These are phyloP conservation scores for Dendrocincla fuliginosa DNA, from an alignment of 2,797 vertebrate species.

Conservation along the genomic window DNA sequence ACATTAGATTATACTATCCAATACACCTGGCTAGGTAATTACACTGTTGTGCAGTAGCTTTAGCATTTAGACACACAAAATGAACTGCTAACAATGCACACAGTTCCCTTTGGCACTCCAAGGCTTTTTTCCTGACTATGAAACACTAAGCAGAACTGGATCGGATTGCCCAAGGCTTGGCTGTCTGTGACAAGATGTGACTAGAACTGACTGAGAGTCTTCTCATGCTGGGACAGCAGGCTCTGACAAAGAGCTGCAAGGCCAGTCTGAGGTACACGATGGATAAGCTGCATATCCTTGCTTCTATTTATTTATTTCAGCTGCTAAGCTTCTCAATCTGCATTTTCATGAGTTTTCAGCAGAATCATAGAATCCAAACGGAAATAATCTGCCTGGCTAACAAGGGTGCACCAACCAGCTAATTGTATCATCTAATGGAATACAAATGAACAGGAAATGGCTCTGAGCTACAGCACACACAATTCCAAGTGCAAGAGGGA, in stretches of 20 bases:
- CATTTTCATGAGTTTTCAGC: constrained; percentile 34
- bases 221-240: not conserved
- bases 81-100: not conserved
- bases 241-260: not conserved
- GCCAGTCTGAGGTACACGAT: not conserved
- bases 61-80: not conserved
- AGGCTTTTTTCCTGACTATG: not conserved
- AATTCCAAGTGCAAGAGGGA: not conserved
- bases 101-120: not conserved
- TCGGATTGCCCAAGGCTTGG: not conserved
- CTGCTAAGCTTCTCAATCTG: constrained; percentile 1
- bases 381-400: constrained; percentile 32
- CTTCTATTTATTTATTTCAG: constrained; percentile 1
- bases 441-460: not conserved
- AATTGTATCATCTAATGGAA: not conserved
- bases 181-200: not conserved
- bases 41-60: not conserved
- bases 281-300: not conserved
- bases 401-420: not conserved
- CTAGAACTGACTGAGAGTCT: not conserved
- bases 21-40: constrained; percentile 24
- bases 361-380: constrained; percentile 6
- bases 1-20: not conserved
- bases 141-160: not conserved
- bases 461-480: not conserved